Evolutionary conservation across 2,888 invertebrate species (phyloP).

Genomic region (Agapostemon virescens): DNA sequence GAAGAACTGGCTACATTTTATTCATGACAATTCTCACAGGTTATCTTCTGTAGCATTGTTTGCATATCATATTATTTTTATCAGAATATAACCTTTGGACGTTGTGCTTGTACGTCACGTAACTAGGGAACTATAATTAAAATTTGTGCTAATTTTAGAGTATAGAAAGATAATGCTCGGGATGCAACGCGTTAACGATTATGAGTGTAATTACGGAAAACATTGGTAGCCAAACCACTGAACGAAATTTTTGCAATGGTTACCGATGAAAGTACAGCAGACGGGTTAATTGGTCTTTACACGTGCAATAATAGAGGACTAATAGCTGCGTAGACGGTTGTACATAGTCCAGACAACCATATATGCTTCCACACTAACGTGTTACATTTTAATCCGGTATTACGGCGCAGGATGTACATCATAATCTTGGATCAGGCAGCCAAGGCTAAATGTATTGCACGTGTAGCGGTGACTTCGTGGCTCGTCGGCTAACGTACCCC

Average conservation of each 20-base stretch:
- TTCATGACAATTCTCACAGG: not conserved
- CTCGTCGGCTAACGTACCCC: slow-evolving; percentile 39
- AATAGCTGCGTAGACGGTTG: slow-evolving; percentile 28
- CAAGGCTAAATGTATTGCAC: slow-evolving; percentile 57
- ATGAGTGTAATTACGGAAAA: not conserved
- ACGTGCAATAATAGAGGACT: slow-evolving; percentile 38
- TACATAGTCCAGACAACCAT: slow-evolving; percentile 24
- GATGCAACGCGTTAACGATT: not conserved
- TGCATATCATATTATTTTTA: not conserved
- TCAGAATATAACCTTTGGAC: not conserved
- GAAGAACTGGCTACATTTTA: not conserved
- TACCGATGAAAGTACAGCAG: not conserved
- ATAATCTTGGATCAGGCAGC: slow-evolving; percentile 64
- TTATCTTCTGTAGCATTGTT: not conserved
- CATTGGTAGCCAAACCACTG: not conserved
- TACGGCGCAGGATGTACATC: slow-evolving; percentile 57
- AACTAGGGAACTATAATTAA: not conserved
- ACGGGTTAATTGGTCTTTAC: slow-evolving; percentile 15
- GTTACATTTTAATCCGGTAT: slow-evolving; percentile 67
- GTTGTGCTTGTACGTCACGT: not conserved
- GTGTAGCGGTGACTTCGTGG: slow-evolving; percentile 55
- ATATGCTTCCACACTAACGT: slow-evolving; percentile 34
- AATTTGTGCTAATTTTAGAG: not conserved
- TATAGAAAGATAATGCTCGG: not conserved
- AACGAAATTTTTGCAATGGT: not conserved